Evolutionary conservation across 2,797 vertebrate genomes (phyloP).

Genomic region (Threskiornis aethiopicus): DNA sequence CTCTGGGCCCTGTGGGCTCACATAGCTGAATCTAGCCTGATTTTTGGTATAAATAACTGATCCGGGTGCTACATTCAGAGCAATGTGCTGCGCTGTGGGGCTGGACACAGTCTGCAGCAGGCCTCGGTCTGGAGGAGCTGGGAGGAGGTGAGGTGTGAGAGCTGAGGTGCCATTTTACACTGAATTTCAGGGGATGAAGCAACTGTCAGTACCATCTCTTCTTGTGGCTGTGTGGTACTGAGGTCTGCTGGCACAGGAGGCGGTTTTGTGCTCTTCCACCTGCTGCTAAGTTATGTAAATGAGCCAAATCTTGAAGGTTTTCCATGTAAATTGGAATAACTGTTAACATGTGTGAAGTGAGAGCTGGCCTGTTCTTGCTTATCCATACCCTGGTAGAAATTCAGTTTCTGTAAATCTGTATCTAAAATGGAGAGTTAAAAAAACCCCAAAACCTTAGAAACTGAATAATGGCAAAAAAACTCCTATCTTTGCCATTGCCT

Average conservation of each 20-base stretch:
- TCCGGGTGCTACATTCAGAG: accelerated
- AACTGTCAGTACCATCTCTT: accelerated
- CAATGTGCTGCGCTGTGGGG: not conserved
- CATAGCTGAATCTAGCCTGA: accelerated
- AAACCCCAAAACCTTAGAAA: not conserved
- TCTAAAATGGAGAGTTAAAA: accelerated
- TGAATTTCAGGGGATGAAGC: not conserved
- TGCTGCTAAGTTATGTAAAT: accelerated
- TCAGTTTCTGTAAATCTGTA: not conserved
- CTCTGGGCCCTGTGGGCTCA: accelerated
- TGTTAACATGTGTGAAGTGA: accelerated
- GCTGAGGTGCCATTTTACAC: accelerated
- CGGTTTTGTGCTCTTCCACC: not conserved
- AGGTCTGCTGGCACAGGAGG: accelerated
- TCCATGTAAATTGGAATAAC: accelerated
- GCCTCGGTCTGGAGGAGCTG: accelerated
- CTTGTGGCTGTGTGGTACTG: accelerated
- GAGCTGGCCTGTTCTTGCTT: not conserved
- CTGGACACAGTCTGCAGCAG: accelerated
- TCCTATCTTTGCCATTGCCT: not conserved
- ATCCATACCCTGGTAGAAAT: accelerated
- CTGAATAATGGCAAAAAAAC: not conserved
- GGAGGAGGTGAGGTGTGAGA: not conserved
- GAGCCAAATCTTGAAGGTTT: not conserved
- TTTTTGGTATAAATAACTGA: accelerated